Conservation (phyloP, 2,888 invertebrate genomes). For the Strigamia maritima region DNA sequence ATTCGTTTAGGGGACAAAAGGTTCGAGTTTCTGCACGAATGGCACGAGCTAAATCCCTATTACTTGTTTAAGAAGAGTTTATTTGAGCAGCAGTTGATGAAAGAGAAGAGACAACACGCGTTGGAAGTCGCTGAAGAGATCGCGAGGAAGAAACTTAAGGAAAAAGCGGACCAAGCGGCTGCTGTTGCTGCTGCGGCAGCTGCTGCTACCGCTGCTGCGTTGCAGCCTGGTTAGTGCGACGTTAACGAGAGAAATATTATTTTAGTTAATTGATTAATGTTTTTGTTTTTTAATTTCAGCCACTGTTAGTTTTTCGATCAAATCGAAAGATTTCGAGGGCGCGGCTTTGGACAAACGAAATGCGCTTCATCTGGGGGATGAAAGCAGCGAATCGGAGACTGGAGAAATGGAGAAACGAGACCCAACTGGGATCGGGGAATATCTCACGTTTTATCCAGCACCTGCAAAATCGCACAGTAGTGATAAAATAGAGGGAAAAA, state of each 20-base stretch:
- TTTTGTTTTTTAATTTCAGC: constrained; percentile 53
- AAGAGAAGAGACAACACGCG: constrained; percentile 22
- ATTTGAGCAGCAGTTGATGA: constrained; percentile 38
- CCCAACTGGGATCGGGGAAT: background rate
- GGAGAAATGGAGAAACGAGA: background rate
- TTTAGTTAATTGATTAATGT: background rate
- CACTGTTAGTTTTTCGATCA: constrained; percentile 80
- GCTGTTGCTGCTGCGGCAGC: background rate
- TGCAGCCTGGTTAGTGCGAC: background rate
- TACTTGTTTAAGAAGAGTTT: constrained; percentile 66
- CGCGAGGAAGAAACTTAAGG: constrained; percentile 37
- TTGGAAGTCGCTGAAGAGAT: constrained; percentile 37
- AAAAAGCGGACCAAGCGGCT: constrained; percentile 38
- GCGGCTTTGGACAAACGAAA: constrained; percentile 61
- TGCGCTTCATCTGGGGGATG: constrained; percentile 69
- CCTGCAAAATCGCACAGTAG: background rate
- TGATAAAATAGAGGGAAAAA: background rate
- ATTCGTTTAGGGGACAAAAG: constrained; percentile 50
- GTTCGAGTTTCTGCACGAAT: constrained; percentile 78
- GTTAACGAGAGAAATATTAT: background rate
- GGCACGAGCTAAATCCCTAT: constrained; percentile 74
- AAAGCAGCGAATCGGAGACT: constrained; percentile 30
- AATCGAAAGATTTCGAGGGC: constrained; percentile 69
- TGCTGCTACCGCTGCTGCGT: background rate
- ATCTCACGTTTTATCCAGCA: background rate